Evolutionary conservation across 2,888 invertebrate genomes (phyloP).

Genomic region (Rhopalosiphum nymphaeae): DNA sequence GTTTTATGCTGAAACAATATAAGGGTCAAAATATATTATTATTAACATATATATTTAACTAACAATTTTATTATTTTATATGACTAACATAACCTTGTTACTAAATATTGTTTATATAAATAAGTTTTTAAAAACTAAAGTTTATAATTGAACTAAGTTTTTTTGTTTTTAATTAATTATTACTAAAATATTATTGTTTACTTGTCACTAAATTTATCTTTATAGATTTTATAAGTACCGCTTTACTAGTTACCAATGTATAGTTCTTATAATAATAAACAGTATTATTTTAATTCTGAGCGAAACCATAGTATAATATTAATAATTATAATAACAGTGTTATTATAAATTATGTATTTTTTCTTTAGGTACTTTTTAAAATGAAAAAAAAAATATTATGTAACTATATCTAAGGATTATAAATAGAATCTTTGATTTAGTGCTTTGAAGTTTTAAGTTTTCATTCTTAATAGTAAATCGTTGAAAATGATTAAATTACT

Average conservation of each 20-base stretch:
- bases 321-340: neutral
- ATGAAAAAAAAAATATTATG: too few relatives aligned
- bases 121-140: neutral
- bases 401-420: too few relatives aligned
- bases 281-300: neutral
- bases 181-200: neutral
- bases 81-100: neutral
- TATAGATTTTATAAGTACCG: neutral
- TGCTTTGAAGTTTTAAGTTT: too few relatives aligned
- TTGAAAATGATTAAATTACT: too few relatives aligned
- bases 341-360: too few relatives aligned
- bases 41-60: neutral
- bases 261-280: neutral
- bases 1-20: neutral
- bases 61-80: neutral
- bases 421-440: too few relatives aligned
- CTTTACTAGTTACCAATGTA: neutral
- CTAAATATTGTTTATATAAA: neutral
- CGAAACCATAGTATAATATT: neutral
- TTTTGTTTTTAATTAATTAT: neutral
- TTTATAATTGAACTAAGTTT: neutral
- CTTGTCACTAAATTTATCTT: neutral
- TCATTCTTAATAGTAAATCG: too few relatives aligned
- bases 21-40: neutral
- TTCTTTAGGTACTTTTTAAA: too few relatives aligned